Evolutionary conservation across 2,113 vertebrate species (phyloP).

Genomic region (Meriones unguiculatus): DNA sequence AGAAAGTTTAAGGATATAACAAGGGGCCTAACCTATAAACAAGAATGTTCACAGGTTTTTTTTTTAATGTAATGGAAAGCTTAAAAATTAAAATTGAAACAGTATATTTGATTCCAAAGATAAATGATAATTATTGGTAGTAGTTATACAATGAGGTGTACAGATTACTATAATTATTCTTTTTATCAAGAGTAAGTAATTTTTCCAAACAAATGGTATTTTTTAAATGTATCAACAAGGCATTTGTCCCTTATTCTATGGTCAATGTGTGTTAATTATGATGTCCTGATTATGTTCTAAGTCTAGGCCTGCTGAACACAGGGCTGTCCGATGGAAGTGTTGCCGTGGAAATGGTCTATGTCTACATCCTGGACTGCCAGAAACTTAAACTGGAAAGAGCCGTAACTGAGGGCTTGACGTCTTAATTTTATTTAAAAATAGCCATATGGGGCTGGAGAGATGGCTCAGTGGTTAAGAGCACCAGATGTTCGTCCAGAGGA

Average conservation of each 20-base stretch:
- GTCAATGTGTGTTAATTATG: conserved; percentile 36
- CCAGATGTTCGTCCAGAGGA: too few species aligned
- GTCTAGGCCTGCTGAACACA: neutral
- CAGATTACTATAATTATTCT: conserved; percentile 41
- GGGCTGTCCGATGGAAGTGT: conserved; percentile 19
- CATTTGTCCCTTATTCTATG: conserved; percentile 48
- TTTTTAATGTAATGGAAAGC: neutral
- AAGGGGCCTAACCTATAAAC: neutral
- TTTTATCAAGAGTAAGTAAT: conserved; percentile 45
- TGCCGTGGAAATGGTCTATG: conserved; percentile 23
- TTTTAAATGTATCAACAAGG: neutral
- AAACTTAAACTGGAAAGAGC: conserved; percentile 22
- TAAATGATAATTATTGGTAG: conserved; percentile 46
- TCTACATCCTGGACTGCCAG: neutral
- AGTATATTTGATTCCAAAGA: conserved; percentile 34
- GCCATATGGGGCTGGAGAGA: neutral
- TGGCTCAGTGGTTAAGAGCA: too few species aligned
- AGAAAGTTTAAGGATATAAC: conserved; percentile 6
- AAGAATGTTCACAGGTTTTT: conserved; percentile 41
- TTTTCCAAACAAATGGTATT: conserved; percentile 46
- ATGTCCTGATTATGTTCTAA: conserved; percentile 23
- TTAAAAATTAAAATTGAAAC: conserved; percentile 51
- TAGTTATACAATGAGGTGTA: conserved; percentile 17
- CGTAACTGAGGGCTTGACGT: conserved; percentile 24
- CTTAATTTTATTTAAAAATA: conserved; percentile 61